A percentile compares a stretch with the other conserved stretches of the same genome.
Evolutionary conservation across 2,888 invertebrate species (phyloP).

Genomic region (Agrochola macilenta): DNA sequence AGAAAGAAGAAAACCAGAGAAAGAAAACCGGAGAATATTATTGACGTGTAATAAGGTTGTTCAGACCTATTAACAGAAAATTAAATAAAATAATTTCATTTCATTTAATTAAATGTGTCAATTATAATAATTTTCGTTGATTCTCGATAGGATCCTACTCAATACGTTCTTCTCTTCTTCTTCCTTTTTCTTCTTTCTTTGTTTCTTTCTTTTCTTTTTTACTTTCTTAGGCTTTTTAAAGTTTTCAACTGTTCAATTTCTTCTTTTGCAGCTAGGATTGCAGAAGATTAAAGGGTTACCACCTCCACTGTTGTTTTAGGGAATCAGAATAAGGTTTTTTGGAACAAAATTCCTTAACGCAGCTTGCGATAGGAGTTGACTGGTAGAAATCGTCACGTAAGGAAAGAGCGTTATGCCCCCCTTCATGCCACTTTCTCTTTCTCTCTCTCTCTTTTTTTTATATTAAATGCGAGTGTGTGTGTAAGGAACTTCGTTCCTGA

Average conservation of each 20-base stretch:
- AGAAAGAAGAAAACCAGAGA: no score
- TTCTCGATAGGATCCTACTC: not conserved
- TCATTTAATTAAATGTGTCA: no score
- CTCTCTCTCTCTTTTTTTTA: not conserved
- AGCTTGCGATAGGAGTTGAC: not conserved
- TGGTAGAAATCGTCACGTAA: not conserved
- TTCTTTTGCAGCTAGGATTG: not conserved
- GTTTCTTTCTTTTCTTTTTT: no score
- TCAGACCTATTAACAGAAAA: no score
- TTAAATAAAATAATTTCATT: no score
- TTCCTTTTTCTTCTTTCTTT: no score
- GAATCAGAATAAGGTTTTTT: not conserved
- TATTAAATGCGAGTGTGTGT: not conserved
- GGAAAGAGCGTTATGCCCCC: not conserved
- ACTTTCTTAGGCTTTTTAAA: not conserved
- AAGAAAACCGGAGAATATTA: no score
- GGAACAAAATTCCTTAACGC: not conserved
- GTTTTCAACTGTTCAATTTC: not conserved
- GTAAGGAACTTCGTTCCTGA: not conserved
- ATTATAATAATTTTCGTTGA: not conserved
- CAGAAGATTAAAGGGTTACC: not conserved
- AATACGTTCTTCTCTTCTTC: no score
- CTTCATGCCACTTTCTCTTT: not conserved
- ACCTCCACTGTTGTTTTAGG: not conserved
- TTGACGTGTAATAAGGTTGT: no score